A percentile compares a stretch with the other conserved stretches of the same genome.
These are phyloP conservation scores for Crenuchus spilurus DNA, from an alignment of 2,797 vertebrate genomes.

Conservation along the genomic window DNA sequence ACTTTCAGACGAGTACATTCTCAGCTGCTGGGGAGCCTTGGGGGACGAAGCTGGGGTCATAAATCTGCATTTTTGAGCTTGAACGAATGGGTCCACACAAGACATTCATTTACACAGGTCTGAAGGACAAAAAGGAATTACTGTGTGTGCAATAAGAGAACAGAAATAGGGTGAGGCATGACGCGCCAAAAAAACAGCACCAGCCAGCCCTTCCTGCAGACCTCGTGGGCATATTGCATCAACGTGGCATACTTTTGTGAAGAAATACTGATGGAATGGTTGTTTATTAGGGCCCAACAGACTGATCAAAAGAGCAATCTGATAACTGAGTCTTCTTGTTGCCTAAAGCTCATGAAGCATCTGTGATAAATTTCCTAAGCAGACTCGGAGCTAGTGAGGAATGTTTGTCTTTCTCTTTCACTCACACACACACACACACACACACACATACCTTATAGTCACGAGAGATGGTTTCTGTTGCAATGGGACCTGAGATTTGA, in stretches of 20 bases:
- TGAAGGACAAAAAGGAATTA: slow-evolving; percentile 3
- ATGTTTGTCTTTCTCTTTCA: background rate
- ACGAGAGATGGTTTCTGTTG: slow-evolving; percentile 77
- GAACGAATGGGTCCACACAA: background rate
- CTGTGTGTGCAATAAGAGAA: slow-evolving; percentile 4
- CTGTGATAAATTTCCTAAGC: background rate
- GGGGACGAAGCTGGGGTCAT: background rate
- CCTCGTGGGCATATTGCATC: too few species aligned
- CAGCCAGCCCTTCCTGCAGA: too few species aligned
- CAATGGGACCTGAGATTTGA: slow-evolving; percentile 85
- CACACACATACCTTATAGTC: slow-evolving; percentile 84
- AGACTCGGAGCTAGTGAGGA: background rate
- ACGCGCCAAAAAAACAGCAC: background rate
- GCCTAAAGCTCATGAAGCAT: background rate
- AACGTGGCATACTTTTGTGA: background rate
- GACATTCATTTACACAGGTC: background rate
- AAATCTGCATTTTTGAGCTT: slow-evolving; percentile 6
- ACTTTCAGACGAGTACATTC: background rate
- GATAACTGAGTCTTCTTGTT: background rate
- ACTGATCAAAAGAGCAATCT: background rate
- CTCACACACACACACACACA: background rate
- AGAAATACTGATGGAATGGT: background rate
- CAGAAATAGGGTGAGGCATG: slow-evolving; percentile 12
- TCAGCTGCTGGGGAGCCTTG: background rate
- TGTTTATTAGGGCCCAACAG: background rate